Evolutionary conservation across 2,113 vertebrate genomes (phyloP).

Genomic region (Polypterus bichir): DNA sequence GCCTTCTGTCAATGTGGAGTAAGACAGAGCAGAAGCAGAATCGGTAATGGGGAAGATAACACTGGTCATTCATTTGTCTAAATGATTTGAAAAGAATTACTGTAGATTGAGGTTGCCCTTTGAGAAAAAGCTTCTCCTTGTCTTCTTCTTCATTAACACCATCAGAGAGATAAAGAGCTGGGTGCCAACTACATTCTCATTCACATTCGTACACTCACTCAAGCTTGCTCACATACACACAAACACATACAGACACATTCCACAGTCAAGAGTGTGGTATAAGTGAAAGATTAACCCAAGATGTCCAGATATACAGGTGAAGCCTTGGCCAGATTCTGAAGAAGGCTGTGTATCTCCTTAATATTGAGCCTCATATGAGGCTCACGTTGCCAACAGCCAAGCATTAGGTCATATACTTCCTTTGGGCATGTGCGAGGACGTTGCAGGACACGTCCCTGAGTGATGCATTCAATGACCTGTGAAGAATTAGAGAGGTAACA

Average conservation of each 20-base stretch:
- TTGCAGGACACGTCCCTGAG: conserved; percentile 92
- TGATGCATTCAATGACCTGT: conserved; percentile 97
- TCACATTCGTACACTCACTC: neutral
- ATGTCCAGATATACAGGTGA: conserved; percentile 97
- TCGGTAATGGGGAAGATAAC: conserved; percentile 40
- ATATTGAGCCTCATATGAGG: conserved; percentile 96
- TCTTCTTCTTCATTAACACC: conserved; percentile 54
- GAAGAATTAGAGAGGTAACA: neutral
- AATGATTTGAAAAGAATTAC: conserved; percentile 27
- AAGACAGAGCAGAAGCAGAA: conserved; percentile 69
- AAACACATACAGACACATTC: conserved; percentile 11
- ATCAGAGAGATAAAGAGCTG: conserved; percentile 48
- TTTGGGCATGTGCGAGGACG: conserved; percentile 89
- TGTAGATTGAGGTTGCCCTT: conserved; percentile 48
- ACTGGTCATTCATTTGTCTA: conserved; percentile 51
- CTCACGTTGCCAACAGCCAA: conserved; percentile 96
- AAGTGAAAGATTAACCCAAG: conserved; percentile 65
- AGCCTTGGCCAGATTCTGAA: conserved; percentile 93
- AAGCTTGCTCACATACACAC: conserved; percentile 5
- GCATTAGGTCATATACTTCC: conserved; percentile 97
- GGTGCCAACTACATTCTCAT: conserved; percentile 49
- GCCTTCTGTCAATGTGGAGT: conserved; percentile 77
- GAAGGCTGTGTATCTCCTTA: conserved; percentile 87
- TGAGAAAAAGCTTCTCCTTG: conserved; percentile 49
- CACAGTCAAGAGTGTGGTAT: conserved; percentile 34